phyloP scores from a whole-genome alignment of 2,888 invertebrate genomes.

The Globia sparganii region DNA sequence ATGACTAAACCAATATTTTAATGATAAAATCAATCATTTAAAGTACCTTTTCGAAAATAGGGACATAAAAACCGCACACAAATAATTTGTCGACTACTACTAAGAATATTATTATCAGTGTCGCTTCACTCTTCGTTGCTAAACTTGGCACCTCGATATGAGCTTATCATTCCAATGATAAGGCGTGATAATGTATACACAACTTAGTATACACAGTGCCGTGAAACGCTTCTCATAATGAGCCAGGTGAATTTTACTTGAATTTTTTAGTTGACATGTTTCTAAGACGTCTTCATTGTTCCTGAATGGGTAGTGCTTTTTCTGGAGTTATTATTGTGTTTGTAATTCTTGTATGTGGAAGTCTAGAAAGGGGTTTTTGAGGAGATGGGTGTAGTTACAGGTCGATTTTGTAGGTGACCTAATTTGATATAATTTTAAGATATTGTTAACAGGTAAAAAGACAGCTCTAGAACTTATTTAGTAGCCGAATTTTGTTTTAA shows the following conservation, averaged over 20 bases:
- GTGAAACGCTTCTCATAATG: constrained; percentile 29
- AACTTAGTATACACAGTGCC: constrained; percentile 48
- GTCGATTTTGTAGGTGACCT: constrained; percentile 7
- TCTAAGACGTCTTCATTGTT: not conserved
- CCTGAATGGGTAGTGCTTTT: not conserved
- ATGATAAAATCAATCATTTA: not conserved
- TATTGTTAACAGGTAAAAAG: too few species aligned
- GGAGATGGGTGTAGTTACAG: not conserved
- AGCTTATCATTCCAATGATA: constrained; percentile 50
- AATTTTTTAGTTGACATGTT: constrained; percentile 5
- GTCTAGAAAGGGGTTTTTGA: not conserved
- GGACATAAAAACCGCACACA: not conserved
- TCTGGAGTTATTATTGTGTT: not conserved
- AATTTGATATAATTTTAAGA: constrained; percentile 1
- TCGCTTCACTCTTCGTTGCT: constrained; percentile 8
- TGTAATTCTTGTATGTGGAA: not conserved
- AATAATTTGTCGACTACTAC: not conserved
- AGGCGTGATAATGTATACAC: constrained; percentile 25
- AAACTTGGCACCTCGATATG: constrained; percentile 23
- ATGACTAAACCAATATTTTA: not conserved
- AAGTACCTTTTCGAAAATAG: too few species aligned
- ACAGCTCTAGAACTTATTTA: not conserved
- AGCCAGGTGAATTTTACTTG: constrained; percentile 40
- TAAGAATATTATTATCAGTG: constrained; percentile 26
- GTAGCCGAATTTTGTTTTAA: not conserved